A percentile compares a stretch with the other conserved stretches of the same genome.
These are phyloP conservation scores for Silurus glanis DNA, from an alignment of 2,113 vertebrate genomes.

Conservation along the genomic window DNA sequence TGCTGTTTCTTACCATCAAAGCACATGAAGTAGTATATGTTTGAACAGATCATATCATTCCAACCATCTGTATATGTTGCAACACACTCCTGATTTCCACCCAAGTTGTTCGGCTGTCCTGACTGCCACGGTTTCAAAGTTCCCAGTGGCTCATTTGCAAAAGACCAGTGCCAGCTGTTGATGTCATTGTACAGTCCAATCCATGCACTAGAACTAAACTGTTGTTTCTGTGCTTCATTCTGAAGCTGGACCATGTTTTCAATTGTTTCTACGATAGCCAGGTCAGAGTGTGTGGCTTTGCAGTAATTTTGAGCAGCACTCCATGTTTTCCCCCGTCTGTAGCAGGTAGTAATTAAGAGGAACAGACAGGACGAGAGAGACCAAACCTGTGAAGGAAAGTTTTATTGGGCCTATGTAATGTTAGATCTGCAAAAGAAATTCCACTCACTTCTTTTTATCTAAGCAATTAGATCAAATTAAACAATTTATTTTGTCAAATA, in stretches of 20 bases:
- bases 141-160: background rate
- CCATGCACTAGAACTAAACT: background rate
- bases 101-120: background rate
- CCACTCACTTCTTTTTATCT: too few relatives aligned
- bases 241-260: background rate
- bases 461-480: too few relatives aligned
- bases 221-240: background rate
- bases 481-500: too few relatives aligned
- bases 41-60: background rate
- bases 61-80: background rate
- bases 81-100: background rate
- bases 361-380: background rate
- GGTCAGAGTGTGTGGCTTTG: background rate
- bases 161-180: background rate
- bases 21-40: background rate
- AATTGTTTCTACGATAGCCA: background rate
- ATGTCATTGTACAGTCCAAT: background rate
- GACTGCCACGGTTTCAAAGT: rapidly evolving
- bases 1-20: background rate
- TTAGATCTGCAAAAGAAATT: too few relatives aligned
- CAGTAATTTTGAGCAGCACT: background rate
- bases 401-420: too few relatives aligned
- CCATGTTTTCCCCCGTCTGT: background rate
- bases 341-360: background rate
- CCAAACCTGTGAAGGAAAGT: too few relatives aligned